phyloP scores from a whole-genome alignment of 2,888 invertebrate species.

The Cosmorhoe ocellata region DNA sequence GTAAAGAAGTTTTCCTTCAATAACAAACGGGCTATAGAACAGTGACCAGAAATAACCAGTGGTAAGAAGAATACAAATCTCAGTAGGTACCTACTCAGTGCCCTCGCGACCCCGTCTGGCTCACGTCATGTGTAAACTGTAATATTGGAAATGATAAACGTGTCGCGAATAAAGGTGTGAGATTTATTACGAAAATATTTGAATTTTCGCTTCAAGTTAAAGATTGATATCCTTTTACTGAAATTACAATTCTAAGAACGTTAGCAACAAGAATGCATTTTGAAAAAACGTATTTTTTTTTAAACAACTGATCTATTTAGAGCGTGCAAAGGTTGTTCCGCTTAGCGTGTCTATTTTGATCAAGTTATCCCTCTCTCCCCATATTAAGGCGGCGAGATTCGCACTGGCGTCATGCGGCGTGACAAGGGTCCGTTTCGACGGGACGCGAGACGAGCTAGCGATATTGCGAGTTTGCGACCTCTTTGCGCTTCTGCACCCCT shows the following conservation, averaged over 20 bases:
- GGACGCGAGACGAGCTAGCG: slow-evolving; percentile 41
- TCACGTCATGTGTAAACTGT: neutral
- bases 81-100: neutral
- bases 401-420: slow-evolving; percentile 38
- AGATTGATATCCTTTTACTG: too few relatives aligned
- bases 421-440: slow-evolving; percentile 48
- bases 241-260: too few relatives aligned
- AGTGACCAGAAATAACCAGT: too few relatives aligned
- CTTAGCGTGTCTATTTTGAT: slow-evolving; percentile 2
- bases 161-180: slow-evolving; percentile 30
- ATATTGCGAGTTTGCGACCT: slow-evolving; percentile 56
- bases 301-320: too few relatives aligned
- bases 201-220: neutral
- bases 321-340: neutral
- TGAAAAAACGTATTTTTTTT: too few relatives aligned
- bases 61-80: too few relatives aligned
- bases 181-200: slow-evolving; percentile 42
- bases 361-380: neutral
- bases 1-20: too few relatives aligned
- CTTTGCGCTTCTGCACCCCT: slow-evolving; percentile 28
- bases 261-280: too few relatives aligned
- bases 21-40: too few relatives aligned
- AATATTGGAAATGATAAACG: slow-evolving; percentile 11
- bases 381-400: slow-evolving; percentile 21
- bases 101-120: neutral